These are phyloP conservation scores for Spheniscus mendiculus DNA, from an alignment of 2,113 vertebrate species.

Conservation along the genomic window DNA sequence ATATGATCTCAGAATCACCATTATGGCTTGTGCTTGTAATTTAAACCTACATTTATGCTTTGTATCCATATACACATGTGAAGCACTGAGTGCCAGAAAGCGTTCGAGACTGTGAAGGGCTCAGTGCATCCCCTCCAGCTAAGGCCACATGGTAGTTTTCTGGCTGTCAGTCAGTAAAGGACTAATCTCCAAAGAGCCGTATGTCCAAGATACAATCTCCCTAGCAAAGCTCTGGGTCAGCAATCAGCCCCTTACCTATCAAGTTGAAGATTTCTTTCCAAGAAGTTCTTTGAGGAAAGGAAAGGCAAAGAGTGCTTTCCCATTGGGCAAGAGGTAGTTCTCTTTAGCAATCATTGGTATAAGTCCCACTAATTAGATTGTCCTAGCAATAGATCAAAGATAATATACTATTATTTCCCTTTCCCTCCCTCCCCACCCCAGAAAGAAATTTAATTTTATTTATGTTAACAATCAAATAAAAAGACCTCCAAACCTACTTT, in stretches of 20 bases:
- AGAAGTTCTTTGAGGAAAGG: neutral
- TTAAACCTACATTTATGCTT: neutral
- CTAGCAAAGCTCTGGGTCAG: neutral
- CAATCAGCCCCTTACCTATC: neutral
- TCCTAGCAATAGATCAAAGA: neutral
- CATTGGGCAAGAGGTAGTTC: neutral
- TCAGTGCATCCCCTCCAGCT: neutral
- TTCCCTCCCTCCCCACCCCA: neutral
- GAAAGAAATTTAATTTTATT: neutral
- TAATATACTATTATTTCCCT: neutral
- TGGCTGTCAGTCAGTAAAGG: neutral
- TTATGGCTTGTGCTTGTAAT: neutral
- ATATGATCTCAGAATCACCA: neutral
- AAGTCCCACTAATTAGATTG: neutral
- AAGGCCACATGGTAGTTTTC: neutral
- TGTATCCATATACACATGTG: fast-evolving
- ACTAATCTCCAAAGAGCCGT: neutral
- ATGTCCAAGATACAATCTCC: neutral
- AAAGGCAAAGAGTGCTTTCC: neutral
- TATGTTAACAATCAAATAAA: neutral
- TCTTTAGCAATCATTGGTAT: neutral
- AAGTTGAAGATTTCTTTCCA: neutral
- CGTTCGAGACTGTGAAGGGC: fast-evolving
- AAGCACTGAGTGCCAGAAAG: neutral
- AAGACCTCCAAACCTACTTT: neutral